These are phyloP conservation scores for Melanophora roralis DNA, from an alignment of 2,888 invertebrate genomes.

Conservation along the genomic window DNA sequence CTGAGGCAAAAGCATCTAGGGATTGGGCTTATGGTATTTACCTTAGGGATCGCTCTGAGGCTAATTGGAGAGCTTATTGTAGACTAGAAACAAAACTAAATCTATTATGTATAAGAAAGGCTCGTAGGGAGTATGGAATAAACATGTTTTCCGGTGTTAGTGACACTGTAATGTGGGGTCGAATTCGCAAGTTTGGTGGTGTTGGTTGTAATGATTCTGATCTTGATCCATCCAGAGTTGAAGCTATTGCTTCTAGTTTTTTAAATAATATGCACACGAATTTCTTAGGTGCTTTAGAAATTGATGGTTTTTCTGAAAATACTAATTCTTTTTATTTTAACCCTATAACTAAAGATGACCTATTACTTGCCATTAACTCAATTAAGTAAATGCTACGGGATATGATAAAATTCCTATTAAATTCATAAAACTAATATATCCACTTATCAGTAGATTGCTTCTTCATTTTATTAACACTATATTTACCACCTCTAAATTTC, in stretches of 20 bases:
- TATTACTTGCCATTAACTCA: neutral
- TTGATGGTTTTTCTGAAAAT: no score
- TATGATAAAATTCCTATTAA: conserved; percentile 4
- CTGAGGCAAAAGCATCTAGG: neutral
- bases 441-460: neutral
- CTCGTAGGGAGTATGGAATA: neutral
- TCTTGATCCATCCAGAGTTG: no score
- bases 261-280: no score
- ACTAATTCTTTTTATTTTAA: no score
- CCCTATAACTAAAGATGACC: no score
- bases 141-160: no score
- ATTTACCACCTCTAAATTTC: neutral
- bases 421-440: conserved; percentile 9
- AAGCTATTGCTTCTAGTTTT: no score
- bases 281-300: no score
- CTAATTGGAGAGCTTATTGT: neutral
- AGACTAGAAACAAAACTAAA: conserved; percentile 1
- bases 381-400: neutral
- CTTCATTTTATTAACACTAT: neutral
- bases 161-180: no score
- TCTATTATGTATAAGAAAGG: conserved; percentile 24
- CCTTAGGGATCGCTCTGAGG: neutral
- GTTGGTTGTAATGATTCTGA: no score
- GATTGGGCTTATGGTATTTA: neutral
- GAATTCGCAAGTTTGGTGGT: no score